A percentile compares a stretch with the other conserved stretches of the same genome.
Conservation (phyloP, 1,140 invertebrate species). For the Drosophila guanche region DNA sequence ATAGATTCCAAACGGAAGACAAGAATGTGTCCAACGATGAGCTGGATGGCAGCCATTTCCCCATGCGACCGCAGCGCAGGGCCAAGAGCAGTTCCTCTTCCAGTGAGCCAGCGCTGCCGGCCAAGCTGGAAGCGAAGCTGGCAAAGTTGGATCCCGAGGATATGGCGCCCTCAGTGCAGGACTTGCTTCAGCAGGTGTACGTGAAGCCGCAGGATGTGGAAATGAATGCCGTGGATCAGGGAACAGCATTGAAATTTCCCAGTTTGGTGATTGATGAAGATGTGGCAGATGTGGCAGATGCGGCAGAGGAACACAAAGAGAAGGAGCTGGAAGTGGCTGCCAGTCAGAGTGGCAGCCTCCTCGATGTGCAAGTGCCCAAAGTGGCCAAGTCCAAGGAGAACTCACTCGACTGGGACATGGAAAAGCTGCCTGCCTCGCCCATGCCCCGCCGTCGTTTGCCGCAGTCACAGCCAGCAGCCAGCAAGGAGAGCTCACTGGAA, state of each 20-base stretch:
- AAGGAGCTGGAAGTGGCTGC: background rate
- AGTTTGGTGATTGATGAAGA: conserved; percentile 40
- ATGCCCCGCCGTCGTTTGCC: conserved; percentile 59
- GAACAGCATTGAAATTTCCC: conserved; percentile 44
- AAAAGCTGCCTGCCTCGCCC: conserved; percentile 67
- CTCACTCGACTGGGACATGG: conserved; percentile 80
- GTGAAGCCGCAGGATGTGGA: conserved; percentile 1
- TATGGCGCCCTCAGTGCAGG: conserved; percentile 79
- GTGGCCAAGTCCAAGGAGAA: conserved; percentile 59
- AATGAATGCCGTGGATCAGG: background rate
- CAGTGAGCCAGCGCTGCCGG: conserved; percentile 60
- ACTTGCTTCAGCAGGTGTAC: conserved; percentile 55
- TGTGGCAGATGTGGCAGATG: conserved; percentile 23
- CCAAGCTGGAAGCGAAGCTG: conserved; percentile 72
- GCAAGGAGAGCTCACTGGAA: conserved; percentile 72
- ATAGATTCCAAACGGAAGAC: conserved; percentile 11
- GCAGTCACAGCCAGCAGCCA: conserved; percentile 7
- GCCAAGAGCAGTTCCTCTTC: conserved; percentile 76
- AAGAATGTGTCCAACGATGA: conserved; percentile 11
- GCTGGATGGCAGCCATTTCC: conserved; percentile 58
- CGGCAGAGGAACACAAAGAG: background rate
- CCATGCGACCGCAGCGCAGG: conserved; percentile 63
- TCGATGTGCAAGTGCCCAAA: conserved; percentile 34
- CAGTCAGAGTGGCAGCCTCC: conserved; percentile 40
- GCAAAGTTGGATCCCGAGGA: conserved; percentile 63